Conservation (phyloP, 30 jellyfish, hydroid and myxozoan genomes). For the Aurelia sp. region DNA sequence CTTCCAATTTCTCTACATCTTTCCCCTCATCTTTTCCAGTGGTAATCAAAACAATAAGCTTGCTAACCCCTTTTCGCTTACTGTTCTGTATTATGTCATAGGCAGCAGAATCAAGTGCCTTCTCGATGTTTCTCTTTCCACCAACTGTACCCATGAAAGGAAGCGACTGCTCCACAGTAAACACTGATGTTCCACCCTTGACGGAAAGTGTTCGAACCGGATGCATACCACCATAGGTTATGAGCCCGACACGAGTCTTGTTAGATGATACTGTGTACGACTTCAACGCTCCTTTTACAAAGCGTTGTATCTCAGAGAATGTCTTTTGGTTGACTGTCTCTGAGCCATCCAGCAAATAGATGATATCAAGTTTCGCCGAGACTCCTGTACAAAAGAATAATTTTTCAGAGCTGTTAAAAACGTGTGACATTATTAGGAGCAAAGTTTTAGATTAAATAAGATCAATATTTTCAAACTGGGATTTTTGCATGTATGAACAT, state of each 20-base stretch:
- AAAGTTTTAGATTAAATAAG: too few relatives aligned
- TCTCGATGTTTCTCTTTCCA: slow-evolving; percentile 7
- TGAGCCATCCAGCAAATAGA: slow-evolving; percentile 80
- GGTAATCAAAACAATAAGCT: slow-evolving; percentile 45
- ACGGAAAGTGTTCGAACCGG: not conserved
- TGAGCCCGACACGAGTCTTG: slow-evolving; percentile 39
- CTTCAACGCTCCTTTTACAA: slow-evolving; percentile 30
- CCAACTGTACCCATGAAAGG: not conserved
- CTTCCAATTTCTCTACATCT: slow-evolving; percentile 1
- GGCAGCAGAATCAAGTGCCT: not conserved
- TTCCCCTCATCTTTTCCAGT: slow-evolving; percentile 26
- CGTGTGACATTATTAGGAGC: too few relatives aligned
- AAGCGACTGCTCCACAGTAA: not conserved
- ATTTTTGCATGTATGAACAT: too few relatives aligned
- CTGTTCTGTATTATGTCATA: not conserved
- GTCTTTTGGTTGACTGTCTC: slow-evolving; percentile 9
- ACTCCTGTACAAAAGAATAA: slow-evolving; percentile 25
- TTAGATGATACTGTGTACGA: slow-evolving; percentile 52
- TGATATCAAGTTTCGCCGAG: slow-evolving; percentile 42
- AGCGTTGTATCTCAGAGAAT: slow-evolving; percentile 38
- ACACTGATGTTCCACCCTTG: not conserved
- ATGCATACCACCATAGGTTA: slow-evolving; percentile 22
- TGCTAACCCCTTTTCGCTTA: slow-evolving; percentile 17
- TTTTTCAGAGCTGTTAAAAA: not conserved
- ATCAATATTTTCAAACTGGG: too few relatives aligned